Base-by-base conservation (phyloP, 2,113 vertebrate species). In the Hoplias malabaricus region DNA sequence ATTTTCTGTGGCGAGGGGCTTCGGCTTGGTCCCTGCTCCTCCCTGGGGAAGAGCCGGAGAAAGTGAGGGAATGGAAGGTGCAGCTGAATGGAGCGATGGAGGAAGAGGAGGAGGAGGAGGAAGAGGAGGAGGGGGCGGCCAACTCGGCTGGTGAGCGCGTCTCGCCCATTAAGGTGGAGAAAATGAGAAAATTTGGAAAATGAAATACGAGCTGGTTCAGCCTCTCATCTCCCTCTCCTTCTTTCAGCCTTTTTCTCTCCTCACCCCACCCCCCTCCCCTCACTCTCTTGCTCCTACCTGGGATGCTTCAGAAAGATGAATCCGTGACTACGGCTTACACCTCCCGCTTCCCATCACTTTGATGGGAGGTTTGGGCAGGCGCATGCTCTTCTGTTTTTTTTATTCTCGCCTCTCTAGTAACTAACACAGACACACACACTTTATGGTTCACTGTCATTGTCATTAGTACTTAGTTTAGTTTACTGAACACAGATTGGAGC, bases 1-100 rank as follows among this genome's bases (percentile, higher is more conserved):
- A 86, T 87, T 87, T 89, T 88, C 86, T 83, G 75, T 63, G 42
- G 84, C 77, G 78, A 86, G 85, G 82, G 79, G 82, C 67, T 42
- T 25, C 80, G 80, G 57, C 21, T n/a, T 81, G 84, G 85, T 84
- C 83, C 79, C 73, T 77, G 77, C 80, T 80, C 84, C 83, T 84
- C 85, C 83, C 83, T 16, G 61, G 59, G 42, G 66, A 77, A 40
- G 66, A 62, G 78, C 42, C 21, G 25, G 68, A 43, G 66, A 36
- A 46, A 14, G 33, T 23, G 59, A 69, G 80, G 53, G 67, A 33
- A 14, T 19, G 50, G 25, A 29, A 9, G 54, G 27, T 29, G 61
- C 46, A 0, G 8, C 62, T 78, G 77, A 80, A 69, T 62, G 69
- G 73, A 81, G 83, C 84, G 50, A 85, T 86, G 75, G 54, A 40